Percentiles rank a stretch among this genome's conserved stretches.
Conservation (phyloP, 2,888 invertebrate genomes). For the Scelioninae gen. 2 region DNA sequence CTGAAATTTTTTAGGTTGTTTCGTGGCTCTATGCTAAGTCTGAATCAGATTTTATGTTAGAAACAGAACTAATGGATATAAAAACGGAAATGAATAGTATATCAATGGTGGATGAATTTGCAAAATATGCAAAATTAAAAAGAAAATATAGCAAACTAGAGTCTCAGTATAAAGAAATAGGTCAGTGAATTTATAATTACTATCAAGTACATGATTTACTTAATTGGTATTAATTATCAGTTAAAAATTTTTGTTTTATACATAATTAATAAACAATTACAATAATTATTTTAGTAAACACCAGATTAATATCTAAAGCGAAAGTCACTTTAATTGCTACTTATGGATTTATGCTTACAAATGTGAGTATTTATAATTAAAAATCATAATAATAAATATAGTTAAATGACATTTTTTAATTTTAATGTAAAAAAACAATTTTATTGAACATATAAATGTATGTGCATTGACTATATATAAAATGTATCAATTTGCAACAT, state of each 20-base stretch:
- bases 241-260: too few relatives aligned
- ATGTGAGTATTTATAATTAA: conserved; percentile 70
- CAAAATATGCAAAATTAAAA: conserved; percentile 74
- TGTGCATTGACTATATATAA: too few relatives aligned
- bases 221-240: too few relatives aligned
- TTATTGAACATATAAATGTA: too few relatives aligned
- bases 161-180: conserved; percentile 67
- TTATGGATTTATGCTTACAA: conserved; percentile 65
- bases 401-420: too few relatives aligned
- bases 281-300: conserved; percentile 38
- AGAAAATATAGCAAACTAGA: conserved; percentile 71
- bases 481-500: too few relatives aligned
- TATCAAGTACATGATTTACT: too few relatives aligned
- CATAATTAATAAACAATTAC: too few relatives aligned
- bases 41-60: conserved; percentile 62
- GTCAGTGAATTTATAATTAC: conserved; percentile 62
- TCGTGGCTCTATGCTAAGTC: conserved; percentile 62
- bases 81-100: conserved; percentile 70
- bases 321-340: conserved; percentile 53
- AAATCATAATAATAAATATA: too few relatives aligned
- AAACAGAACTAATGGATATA: conserved; percentile 64
- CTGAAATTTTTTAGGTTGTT: conserved; percentile 60
- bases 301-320: conserved; percentile 41
- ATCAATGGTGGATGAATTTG: conserved; percentile 74
- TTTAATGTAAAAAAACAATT: too few relatives aligned